phyloP scores from a whole-genome alignment of 1,140 invertebrate species.

The Brachionus calyciflorus region DNA sequence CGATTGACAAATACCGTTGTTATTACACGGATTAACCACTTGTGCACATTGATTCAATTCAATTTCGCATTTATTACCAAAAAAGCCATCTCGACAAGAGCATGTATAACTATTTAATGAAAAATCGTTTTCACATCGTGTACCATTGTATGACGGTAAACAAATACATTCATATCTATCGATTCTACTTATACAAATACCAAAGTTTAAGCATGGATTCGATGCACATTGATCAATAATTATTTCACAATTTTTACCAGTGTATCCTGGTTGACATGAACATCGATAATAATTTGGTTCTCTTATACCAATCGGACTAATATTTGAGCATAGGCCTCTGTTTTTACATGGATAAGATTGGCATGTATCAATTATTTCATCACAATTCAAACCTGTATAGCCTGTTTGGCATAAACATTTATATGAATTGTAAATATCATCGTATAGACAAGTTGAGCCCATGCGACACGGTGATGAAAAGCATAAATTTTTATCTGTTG shows the following conservation, averaged over 20 bases:
- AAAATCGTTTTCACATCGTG: conserved; percentile 20
- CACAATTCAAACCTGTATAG: conserved; percentile 60
- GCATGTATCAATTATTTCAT: conserved; percentile 86
- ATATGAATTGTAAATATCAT: neutral
- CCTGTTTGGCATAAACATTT: conserved; percentile 16
- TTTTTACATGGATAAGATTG: conserved; percentile 77
- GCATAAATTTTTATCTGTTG: conserved; percentile 54
- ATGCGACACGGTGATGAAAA: conserved; percentile 49
- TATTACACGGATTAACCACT: conserved; percentile 48
- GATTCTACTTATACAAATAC: conserved; percentile 68
- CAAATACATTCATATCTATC: conserved; percentile 48
- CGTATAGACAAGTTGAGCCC: conserved; percentile 49
- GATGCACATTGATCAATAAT: conserved; percentile 76
- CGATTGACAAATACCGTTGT: conserved; percentile 49
- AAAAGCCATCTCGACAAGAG: conserved; percentile 53
- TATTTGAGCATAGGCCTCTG: conserved; percentile 73
- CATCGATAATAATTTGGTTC: conserved; percentile 62
- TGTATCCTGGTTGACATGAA: conserved; percentile 84
- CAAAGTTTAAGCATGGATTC: conserved; percentile 83
- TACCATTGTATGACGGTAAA: conserved; percentile 47
- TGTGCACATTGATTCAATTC: neutral
- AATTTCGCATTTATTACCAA: conserved; percentile 49
- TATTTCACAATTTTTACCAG: conserved; percentile 82
- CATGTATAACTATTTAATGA: conserved; percentile 50
- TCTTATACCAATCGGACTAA: conserved; percentile 53